Base-by-base conservation (phyloP, 2,888 invertebrate species). In the Ophion costatus region DNA sequence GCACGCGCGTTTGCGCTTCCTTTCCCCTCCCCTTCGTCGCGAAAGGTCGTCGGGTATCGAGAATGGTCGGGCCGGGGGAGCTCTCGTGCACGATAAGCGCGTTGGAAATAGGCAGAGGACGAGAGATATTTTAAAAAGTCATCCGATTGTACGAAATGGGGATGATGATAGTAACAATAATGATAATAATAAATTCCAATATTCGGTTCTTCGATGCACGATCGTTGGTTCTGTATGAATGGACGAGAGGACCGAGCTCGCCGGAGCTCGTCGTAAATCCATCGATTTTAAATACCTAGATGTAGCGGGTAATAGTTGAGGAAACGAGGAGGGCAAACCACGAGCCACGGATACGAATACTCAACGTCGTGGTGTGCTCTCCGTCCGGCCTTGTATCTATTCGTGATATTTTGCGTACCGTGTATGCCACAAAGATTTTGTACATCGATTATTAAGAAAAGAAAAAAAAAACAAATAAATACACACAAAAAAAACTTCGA, bases 361-460 rank as follows among this genome's bases (percentile, higher is more conserved):
- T 76, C 20, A 29, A 24, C 80, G 45, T 59, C 67, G 56, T 45
- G 42, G 59, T 51, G 38, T 80, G 74, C 2, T 51, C 67, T 74
- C 67, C 33, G 24, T 56, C 57, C 59, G 24, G 63, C 63, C 78
- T 74, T 69, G 73, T 71, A n/a, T 71, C 33, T 57, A 20, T 71
- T 61, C 51, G 29, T 79, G 67, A 70, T 73, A 77, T 80, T 81
- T 59, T 91, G 92, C 92, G 91, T 92, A 92, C 92, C 84, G 89
- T 92, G 92, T 92, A 92, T 91, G 92, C 91, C 76, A 67, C 83
- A 88, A 79, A 88, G 83, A 87, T 87, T 87, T 91, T 91, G 88
- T 91, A 92, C 88, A 88, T 90, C 89, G 76, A 83, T 73, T 80
- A 88, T 87, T 87, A 88, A 89, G 87, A 89, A 80, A 75, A 69